These are phyloP conservation scores for Garrulus glandarius DNA, from an alignment of 2,797 vertebrate species.

Conservation along the genomic window DNA sequence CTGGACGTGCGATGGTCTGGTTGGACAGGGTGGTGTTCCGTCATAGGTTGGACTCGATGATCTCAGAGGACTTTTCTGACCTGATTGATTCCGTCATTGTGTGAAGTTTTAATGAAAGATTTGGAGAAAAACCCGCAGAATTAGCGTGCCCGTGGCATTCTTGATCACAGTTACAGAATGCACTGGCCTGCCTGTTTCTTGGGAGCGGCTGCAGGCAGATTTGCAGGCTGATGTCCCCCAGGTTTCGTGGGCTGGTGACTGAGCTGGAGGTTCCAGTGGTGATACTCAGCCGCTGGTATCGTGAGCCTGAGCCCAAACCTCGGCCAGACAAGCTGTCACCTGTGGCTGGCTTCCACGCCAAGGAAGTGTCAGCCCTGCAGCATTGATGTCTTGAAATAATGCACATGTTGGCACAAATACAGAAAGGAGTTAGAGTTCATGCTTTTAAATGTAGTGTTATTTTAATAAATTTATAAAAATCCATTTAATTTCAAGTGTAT, in stretches of 20 bases:
- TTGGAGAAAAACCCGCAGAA: rapidly evolving
- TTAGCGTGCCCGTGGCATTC: rapidly evolving
- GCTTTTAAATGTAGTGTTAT: background rate
- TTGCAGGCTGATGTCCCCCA: no score
- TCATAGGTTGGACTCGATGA: background rate
- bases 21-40: background rate
- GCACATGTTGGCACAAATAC: background rate
- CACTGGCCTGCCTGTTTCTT: rapidly evolving
- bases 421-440: background rate
- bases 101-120: background rate
- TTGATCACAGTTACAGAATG: rapidly evolving
- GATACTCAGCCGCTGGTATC: background rate
- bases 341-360: rapidly evolving
- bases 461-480: background rate
- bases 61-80: background rate
- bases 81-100: background rate
- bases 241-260: rapidly evolving
- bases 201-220: rapidly evolving
- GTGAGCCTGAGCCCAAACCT: rapidly evolving
- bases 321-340: background rate
- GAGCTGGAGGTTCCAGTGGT: rapidly evolving
- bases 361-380: background rate
- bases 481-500: background rate
- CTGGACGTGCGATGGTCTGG: background rate
- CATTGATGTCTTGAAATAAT: background rate